Evolutionary conservation across 2,888 invertebrate genomes (phyloP), one percentile per base, ranked within the genome.

Genomic region (Chouioia cunea): DNA sequence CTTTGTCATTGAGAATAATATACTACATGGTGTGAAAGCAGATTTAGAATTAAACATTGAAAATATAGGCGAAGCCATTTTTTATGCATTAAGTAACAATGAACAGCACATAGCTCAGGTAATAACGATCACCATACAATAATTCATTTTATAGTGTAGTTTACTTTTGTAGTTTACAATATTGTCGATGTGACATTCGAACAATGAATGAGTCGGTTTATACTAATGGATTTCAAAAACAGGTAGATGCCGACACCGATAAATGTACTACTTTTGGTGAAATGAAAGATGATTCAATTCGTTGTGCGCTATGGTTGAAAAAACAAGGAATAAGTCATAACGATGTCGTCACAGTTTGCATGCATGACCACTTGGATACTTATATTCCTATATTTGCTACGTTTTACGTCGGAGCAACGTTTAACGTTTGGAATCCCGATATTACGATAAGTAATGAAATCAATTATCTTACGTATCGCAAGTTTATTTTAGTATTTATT

Each of bases 221-320:
- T 36, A 6, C 2, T 36, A 36, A 36, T 36, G 36, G 36, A 1
- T 36, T 12, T 36, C 6, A 50, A 16, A 50, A 18, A 12, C 60
- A 82, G 82, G 48, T 79, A 10, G 79, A 80, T 18, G 73, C 69
- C 0, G 3, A 54, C 2, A 79, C 79, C 16, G 78, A 73, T 1
- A 12, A 69, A 18, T 43, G 73, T 15, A 75, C 77, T 2, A 79
- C 78, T 0, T 81, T 75, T n/a, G 67, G 22, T 2, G 59, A 78
- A 8, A 74, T 83, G 70, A 44, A 43, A 48, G 77, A 80, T 14
- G 74, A 78, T 12, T 73, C 74, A 12, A 67, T 80, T 3, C 79
- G 79, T 69, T 83, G 82, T 44, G 79, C 82, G 0, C 54, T 81
- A 3, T 83, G 82, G 82, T 8, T 82, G 59, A 77, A 71, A 57